Evolutionary conservation across 2,797 vertebrate genomes (phyloP), one percentile per base, ranked within the genome.

Genomic region (Allobates femoralis): DNA sequence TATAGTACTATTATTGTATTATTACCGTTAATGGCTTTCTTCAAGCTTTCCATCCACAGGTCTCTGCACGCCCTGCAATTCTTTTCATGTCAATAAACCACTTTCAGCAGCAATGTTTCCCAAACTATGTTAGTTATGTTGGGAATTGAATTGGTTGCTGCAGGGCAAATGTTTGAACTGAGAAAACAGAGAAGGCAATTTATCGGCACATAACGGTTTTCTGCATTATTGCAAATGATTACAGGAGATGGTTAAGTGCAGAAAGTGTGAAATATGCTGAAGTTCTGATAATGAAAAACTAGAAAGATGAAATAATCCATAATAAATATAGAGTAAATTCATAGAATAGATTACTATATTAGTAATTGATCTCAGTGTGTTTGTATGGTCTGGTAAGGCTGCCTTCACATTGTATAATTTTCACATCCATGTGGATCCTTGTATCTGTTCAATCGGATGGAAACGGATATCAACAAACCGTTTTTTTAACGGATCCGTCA

Each of bases 101-200:
- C 18, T 46, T 46, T n/a, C 14, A 41, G 23, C 37, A 73, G 19
- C 4, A 41, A n/a, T 37, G 32, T 71, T 21, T 71, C 34, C 69
- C 21, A 46, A 73, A 73, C 69, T 46, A 73, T 73, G 69, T 73
- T 3, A 46, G 32, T 23, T 69, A 69, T 69, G 32, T 23, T 69
- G 19, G 10, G 11, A 41, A 46, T 73, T 46, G 21, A 46, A 46
- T 8, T 41, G 69, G 23, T 73, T 46, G 34, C 69, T 46, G 34
- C 3, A 73, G 69, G 32, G 69, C 69, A 73, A 73, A n/a, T n/a
- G 7, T 41, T 73, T 41, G 11, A 41, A 41, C 7, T 2, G 14
- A 73, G 69, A 73, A 41, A 73, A n/a, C 4, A 41, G 37, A 73
- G 15, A 69, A 69, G 18, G 10, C 28, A 67, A 69, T 37, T 46